These are phyloP conservation scores for Pitangus sulphuratus DNA, from an alignment of 2,797 vertebrate species.

Conservation along the genomic window DNA sequence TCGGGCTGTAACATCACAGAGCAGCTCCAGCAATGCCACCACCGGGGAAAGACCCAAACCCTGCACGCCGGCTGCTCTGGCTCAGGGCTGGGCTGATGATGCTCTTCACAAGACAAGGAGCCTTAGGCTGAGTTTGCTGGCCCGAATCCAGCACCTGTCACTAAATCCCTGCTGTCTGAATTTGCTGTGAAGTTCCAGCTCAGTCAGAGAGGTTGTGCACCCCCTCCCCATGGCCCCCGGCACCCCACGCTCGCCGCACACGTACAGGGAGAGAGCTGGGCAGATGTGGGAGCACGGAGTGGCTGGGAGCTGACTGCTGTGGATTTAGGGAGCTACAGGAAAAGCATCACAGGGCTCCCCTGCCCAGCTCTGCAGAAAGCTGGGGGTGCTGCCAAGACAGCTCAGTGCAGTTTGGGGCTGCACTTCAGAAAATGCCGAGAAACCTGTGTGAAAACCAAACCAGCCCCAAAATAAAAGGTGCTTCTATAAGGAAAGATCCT, in stretches of 20 bases:
- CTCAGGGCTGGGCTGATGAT: neutral
- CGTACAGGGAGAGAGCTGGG: neutral
- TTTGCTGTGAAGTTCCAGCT: neutral
- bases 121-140: neutral
- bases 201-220: neutral
- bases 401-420: accelerated
- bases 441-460: neutral
- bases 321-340: neutral
- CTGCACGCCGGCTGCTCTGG: neutral
- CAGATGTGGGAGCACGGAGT: neutral
- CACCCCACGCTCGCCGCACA: accelerated
- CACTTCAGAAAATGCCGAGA: neutral
- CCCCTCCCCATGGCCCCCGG: neutral
- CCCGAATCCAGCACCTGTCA: neutral
- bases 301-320: accelerated
- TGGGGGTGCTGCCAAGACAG: neutral
- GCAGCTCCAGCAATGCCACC: neutral
- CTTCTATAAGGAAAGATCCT: neutral
- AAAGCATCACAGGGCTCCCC: neutral
- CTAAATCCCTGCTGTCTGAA: neutral
- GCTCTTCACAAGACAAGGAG: neutral
- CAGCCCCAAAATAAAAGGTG: neutral
- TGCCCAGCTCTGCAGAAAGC: neutral
- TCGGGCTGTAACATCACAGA: accelerated
- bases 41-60: neutral